A percentile compares a stretch with the other conserved stretches of the same genome.
Evolutionary conservation across 92 coral and sea anemone species (phyloP).

Genomic region (Porites cylindrica): DNA sequence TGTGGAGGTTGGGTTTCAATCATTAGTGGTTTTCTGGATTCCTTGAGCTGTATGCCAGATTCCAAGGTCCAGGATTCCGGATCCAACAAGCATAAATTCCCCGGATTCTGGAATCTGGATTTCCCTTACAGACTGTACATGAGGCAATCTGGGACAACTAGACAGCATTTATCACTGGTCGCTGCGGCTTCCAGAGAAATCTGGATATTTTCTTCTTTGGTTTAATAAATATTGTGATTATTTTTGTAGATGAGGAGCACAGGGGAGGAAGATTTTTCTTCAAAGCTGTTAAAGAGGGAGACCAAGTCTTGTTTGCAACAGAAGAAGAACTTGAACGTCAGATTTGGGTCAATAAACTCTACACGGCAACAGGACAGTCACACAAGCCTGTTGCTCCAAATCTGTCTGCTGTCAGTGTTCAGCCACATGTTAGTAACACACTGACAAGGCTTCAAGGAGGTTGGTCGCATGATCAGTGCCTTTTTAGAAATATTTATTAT

Average conservation of each 20-base stretch:
- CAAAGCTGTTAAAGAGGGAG: conserved; percentile 97
- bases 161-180: too few species aligned
- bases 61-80: too few species aligned
- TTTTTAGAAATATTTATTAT: neutral
- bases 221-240: neutral
- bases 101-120: too few species aligned
- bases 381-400: conserved; percentile 98
- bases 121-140: too few species aligned
- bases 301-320: conserved; percentile 86
- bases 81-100: too few species aligned
- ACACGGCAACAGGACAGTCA: conserved; percentile 99
- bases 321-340: conserved; percentile 98
- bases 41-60: too few species aligned
- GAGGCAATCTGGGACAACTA: too few species aligned
- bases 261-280: conserved; percentile 94
- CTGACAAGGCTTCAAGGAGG: conserved; percentile 92
- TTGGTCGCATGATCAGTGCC: neutral
- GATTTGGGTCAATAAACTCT: conserved; percentile 99
- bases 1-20: too few species aligned
- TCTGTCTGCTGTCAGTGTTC: conserved; percentile 64
- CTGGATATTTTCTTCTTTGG: too few species aligned
- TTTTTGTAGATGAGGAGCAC: conserved; percentile 83
- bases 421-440: conserved; percentile 58
- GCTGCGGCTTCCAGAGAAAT: too few species aligned
- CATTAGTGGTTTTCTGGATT: too few species aligned